Conservation (phyloP, 2,888 invertebrate species). For the Acleris emargana region DNA sequence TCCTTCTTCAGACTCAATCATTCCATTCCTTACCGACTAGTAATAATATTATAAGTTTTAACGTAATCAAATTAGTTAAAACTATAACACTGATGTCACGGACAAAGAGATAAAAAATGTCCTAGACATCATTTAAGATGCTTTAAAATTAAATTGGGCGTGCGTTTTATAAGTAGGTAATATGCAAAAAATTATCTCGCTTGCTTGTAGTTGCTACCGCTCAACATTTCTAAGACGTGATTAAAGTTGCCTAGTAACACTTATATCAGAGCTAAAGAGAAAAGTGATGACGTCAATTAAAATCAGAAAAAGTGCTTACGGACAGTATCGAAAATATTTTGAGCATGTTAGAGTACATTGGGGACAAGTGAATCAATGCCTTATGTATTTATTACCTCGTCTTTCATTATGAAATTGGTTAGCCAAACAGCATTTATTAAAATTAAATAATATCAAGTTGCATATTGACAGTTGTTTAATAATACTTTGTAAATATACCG, state of each 20-base stretch:
- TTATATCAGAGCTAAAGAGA: conserved; percentile 18
- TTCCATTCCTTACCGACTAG: conserved; percentile 10
- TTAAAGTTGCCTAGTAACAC: conserved; percentile 32
- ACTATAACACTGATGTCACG: conserved; percentile 67
- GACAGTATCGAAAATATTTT: conserved; percentile 18
- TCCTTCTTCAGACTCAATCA: conserved; percentile 31
- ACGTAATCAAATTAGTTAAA: conserved; percentile 58
- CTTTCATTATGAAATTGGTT: too few species aligned
- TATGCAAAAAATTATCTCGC: background rate
- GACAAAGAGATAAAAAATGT: conserved; percentile 58
- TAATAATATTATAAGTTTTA: conserved; percentile 1
- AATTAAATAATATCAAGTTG: too few species aligned
- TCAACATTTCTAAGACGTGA: conserved; percentile 20
- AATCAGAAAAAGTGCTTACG: conserved; percentile 22
- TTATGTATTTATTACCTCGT: too few species aligned
- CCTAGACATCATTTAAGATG: conserved; percentile 46
- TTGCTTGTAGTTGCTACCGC: background rate
- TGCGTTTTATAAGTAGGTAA: background rate
- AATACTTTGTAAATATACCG: too few species aligned
- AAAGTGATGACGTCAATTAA: conserved; percentile 1
- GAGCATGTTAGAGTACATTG: conserved; percentile 29
- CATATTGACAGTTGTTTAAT: too few species aligned
- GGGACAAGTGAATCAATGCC: background rate
- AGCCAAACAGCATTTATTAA: too few species aligned
- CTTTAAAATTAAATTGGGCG: conserved; percentile 24